Evolutionary conservation across 1,140 invertebrate species (phyloP).

Genomic region (Drosophila kepulauana): DNA sequence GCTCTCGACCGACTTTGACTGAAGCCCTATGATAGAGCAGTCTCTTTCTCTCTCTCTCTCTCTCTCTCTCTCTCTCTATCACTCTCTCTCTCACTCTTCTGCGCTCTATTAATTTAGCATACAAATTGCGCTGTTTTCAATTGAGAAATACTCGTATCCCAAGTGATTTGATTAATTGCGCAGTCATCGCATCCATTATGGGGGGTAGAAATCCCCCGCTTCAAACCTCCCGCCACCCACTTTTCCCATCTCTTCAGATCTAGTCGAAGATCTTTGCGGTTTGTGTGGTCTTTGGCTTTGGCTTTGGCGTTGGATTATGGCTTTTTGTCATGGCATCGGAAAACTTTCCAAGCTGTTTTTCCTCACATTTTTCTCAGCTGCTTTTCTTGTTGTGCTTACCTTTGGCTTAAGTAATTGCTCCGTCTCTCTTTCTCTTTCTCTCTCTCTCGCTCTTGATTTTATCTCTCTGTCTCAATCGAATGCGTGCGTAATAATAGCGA

Average conservation of each 20-base stretch:
- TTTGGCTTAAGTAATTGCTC: not conserved
- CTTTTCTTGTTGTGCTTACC: constrained; percentile 8
- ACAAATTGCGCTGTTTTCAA: constrained; percentile 54
- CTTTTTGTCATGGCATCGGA: constrained; percentile 33
- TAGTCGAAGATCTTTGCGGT: constrained; percentile 33
- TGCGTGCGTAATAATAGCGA: not conserved
- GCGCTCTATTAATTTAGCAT: constrained; percentile 63
- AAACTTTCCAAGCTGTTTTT: constrained; percentile 26
- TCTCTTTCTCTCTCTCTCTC: not conserved
- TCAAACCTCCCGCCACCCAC: not conserved
- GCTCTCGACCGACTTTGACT: constrained; percentile 19
- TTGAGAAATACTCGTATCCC: constrained; percentile 51
- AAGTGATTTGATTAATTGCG: constrained; percentile 71
- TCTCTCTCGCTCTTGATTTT: not conserved
- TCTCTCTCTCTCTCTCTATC: constrained; percentile 30
- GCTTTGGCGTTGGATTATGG: constrained; percentile 24
- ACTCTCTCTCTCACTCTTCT: constrained; percentile 8
- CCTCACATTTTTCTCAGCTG: not conserved
- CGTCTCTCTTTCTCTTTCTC: no score
- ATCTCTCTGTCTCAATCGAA: not conserved
- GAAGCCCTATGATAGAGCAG: constrained; percentile 28
- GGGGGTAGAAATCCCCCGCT: not conserved
- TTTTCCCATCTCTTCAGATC: not conserved
- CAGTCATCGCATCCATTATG: constrained; percentile 31
- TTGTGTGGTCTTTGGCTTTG: constrained; percentile 41